Evolutionary conservation across 2,888 invertebrate genomes (phyloP).

Genomic region (Lissonota sp.): DNA sequence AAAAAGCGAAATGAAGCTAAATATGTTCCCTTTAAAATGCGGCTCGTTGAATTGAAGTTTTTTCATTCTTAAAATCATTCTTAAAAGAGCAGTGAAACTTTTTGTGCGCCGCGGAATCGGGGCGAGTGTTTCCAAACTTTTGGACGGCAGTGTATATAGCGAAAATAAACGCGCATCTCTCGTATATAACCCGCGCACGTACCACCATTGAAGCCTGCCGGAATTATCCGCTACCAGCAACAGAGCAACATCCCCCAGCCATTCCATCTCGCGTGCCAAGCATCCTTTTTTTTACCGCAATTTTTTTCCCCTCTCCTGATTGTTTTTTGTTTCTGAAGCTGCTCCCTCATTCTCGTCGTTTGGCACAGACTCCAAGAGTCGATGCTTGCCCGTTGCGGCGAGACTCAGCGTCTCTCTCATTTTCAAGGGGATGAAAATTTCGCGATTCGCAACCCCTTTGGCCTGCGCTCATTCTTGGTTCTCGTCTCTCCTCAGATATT

Average conservation of each 20-base stretch:
- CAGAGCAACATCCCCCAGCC: slow-evolving; percentile 24
- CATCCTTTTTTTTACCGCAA: neutral
- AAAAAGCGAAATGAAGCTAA: too few species aligned
- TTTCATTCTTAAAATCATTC: too few species aligned
- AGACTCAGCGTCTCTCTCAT: slow-evolving; percentile 28
- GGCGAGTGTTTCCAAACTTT: too few species aligned
- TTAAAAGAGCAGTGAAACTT: too few species aligned
- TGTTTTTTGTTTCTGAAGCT: slow-evolving; percentile 17
- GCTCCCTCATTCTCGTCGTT: slow-evolving; percentile 41
- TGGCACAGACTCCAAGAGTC: slow-evolving; percentile 49
- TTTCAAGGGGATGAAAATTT: slow-evolving; percentile 36
- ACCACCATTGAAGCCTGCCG: slow-evolving; percentile 39
- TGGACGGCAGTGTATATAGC: too few species aligned
- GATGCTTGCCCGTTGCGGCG: slow-evolving; percentile 47
- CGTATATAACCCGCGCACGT: slow-evolving; percentile 40
- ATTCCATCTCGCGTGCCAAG: slow-evolving; percentile 42
- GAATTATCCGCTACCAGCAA: slow-evolving; percentile 27
- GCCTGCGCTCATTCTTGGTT: slow-evolving; percentile 2
- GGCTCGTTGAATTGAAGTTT: too few species aligned
- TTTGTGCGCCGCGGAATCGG: too few species aligned
- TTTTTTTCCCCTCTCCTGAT: slow-evolving; percentile 15
- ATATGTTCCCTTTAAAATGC: too few species aligned
- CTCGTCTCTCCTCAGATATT: neutral
- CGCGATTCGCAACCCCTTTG: slow-evolving; percentile 21
- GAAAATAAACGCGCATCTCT: slow-evolving; percentile 32